phyloP scores from a whole-genome alignment of 1,140 invertebrate species.

The fruit fly (Drosophila melanogaster) region DNA sequence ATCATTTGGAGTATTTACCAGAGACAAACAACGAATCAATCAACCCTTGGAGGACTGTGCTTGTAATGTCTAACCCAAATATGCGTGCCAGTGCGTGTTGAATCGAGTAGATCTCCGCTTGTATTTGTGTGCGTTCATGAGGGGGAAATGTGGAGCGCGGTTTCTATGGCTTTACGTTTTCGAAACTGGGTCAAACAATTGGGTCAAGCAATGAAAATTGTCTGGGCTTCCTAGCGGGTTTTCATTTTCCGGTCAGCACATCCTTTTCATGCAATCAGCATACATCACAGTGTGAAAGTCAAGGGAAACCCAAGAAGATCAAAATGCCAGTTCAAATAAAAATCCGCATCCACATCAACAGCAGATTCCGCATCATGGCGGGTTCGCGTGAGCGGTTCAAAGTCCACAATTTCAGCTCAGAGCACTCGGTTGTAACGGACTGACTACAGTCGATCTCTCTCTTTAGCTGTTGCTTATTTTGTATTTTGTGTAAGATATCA shows the following conservation, averaged over 20 bases:
- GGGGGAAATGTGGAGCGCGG: conserved; percentile 5
- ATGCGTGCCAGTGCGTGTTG: conserved; percentile 47
- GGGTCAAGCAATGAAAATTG: conserved; percentile 16
- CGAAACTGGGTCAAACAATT: conserved; percentile 29
- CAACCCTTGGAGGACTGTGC: conserved; percentile 51
- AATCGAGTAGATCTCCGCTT: background rate
- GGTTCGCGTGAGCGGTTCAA: conserved; percentile 57
- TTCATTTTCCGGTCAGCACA: conserved; percentile 2
- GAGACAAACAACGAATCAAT: conserved; percentile 59
- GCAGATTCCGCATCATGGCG: conserved; percentile 38
- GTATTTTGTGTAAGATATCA: background rate
- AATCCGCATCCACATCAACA: conserved; percentile 37
- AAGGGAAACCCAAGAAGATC: conserved; percentile 17
- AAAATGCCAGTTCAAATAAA: conserved; percentile 11
- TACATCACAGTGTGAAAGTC: background rate
- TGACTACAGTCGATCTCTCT: conserved; percentile 8
- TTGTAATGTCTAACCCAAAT: conserved; percentile 19
- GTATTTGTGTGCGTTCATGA: no score
- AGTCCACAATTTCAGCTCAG: conserved; percentile 45
- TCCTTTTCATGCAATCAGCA: conserved; percentile 9
- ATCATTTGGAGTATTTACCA: conserved; percentile 74
- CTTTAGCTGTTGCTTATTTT: background rate
- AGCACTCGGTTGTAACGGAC: conserved; percentile 55
- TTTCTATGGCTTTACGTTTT: conserved; percentile 55
- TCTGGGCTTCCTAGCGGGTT: conserved; percentile 12